These are phyloP conservation scores for Semnornis frantzii DNA, from an alignment of 2,113 vertebrate genomes.

Conservation along the genomic window DNA sequence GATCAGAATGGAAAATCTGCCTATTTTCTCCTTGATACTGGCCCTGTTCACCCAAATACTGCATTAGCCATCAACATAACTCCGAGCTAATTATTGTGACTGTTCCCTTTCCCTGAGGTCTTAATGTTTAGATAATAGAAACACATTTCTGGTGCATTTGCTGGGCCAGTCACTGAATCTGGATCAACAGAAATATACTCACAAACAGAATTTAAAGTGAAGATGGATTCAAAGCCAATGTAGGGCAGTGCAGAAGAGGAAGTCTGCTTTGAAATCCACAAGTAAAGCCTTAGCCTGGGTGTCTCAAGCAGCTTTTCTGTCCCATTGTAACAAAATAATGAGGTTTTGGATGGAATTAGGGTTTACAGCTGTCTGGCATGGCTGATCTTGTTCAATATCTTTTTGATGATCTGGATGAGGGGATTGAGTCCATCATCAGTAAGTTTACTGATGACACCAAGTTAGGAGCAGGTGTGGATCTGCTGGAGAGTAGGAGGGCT, in stretches of 20 bases:
- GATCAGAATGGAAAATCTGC: background rate
- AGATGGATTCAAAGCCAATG: fast-evolving
- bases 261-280: background rate
- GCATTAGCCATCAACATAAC: background rate
- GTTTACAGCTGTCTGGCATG: background rate
- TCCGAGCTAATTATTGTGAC: background rate
- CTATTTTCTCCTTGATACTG: background rate
- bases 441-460: too few relatives aligned
- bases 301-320: background rate
- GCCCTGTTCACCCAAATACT: background rate
- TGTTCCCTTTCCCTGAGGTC: background rate
- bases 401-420: too few relatives aligned
- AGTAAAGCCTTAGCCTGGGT: background rate
- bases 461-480: too few relatives aligned
- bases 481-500: too few relatives aligned
- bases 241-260: fast-evolving
- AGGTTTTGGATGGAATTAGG: background rate
- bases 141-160: background rate
- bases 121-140: background rate
- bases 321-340: background rate
- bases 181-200: background rate
- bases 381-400: too few relatives aligned
- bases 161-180: background rate
- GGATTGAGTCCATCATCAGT: too few relatives aligned
- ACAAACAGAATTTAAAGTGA: background rate